Conservation (phyloP, 2,113 vertebrate genomes). For the Pterocles orientalis region DNA sequence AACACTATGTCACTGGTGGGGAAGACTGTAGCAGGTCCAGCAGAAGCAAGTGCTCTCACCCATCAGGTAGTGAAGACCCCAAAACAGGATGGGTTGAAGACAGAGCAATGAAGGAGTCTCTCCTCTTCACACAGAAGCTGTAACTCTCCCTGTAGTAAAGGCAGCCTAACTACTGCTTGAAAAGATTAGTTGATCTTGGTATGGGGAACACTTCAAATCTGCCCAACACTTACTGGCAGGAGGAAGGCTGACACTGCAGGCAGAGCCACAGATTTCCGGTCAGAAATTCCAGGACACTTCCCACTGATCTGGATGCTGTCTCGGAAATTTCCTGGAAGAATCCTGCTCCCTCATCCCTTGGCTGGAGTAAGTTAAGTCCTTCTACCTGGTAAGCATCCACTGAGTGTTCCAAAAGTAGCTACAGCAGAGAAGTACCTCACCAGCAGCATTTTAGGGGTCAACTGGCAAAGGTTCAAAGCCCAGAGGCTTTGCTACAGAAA, state of each 20-base stretch:
- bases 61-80: background rate
- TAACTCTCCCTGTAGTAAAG: background rate
- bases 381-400: background rate
- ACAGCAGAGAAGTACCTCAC: background rate
- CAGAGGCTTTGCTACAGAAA: constrained; percentile 9
- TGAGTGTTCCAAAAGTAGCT: background rate
- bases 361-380: background rate
- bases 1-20: background rate
- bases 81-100: background rate
- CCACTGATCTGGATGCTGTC: background rate
- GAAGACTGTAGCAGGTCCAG: background rate
- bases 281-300: background rate
- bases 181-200: background rate
- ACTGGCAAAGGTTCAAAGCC: background rate
- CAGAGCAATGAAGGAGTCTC: background rate
- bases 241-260: background rate
- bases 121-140: background rate
- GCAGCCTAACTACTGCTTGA: background rate
- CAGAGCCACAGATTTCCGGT: background rate
- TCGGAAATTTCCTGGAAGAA: background rate
- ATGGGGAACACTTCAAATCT: background rate
- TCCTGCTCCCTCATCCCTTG: background rate
- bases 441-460: background rate
- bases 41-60: background rate
- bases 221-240: background rate